These are phyloP conservation scores for Anguilla japonica DNA, from an alignment of 2,113 vertebrate genomes.

Conservation along the genomic window DNA sequence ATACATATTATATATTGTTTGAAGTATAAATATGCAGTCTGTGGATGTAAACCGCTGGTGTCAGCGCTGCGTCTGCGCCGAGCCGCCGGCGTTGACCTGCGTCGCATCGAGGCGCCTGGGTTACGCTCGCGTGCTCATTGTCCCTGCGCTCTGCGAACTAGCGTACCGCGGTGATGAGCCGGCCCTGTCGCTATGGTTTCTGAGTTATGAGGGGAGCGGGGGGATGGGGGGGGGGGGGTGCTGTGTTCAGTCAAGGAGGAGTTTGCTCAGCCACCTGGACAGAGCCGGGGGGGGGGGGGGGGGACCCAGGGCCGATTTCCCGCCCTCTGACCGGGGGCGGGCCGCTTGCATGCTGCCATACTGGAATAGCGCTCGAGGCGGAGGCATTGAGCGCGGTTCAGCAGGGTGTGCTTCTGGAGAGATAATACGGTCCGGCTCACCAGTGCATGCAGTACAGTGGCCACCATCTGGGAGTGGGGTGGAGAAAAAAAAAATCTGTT, in stretches of 20 bases:
- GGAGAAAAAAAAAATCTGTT: not conserved
- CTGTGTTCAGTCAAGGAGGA: not conserved
- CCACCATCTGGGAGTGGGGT: not conserved
- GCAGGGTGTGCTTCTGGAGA: conserved; percentile 27
- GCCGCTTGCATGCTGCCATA: not conserved
- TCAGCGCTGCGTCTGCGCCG: not conserved
- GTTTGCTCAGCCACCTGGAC: conserved; percentile 18
- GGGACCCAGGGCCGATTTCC: not conserved
- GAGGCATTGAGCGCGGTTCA: conserved; percentile 26
- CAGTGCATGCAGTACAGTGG: not conserved
- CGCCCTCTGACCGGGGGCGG: not conserved
- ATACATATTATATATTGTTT: too few species aligned
- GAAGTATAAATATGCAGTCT: too few species aligned
- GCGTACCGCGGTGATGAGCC: not conserved
- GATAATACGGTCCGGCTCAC: conserved; percentile 19
- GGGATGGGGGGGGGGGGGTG: not conserved
- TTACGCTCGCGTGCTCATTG: not conserved
- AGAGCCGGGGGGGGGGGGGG: conserved; percentile 9
- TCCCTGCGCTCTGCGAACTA: not conserved
- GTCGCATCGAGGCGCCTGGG: not conserved
- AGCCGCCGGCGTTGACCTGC: not conserved
- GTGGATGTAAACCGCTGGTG: not conserved
- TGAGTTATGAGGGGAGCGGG: not conserved
- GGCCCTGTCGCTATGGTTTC: not conserved
- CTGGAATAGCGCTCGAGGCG: conserved; percentile 21